Evolutionary conservation across 2,797 vertebrate genomes (phyloP).

Genomic region (Enteromius treurensis): DNA sequence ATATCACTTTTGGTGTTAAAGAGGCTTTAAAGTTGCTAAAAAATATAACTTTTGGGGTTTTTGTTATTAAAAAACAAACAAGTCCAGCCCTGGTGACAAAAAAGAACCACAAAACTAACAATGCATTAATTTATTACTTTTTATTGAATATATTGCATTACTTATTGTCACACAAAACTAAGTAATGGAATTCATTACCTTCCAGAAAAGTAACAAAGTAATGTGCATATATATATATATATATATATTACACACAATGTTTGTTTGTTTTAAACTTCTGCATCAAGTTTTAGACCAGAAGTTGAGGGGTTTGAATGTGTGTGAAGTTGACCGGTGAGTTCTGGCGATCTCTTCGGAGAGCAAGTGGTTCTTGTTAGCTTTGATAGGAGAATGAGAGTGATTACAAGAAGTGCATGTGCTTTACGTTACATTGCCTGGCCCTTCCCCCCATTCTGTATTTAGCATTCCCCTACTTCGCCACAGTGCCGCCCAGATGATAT

Average conservation of each 20-base stretch:
- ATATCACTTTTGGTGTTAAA: neutral
- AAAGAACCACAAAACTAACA: neutral
- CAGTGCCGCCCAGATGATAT: slow-evolving; percentile 36
- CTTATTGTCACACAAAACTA: too few species aligned
- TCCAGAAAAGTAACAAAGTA: too few species aligned
- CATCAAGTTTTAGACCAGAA: neutral
- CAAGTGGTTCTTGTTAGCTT: slow-evolving; percentile 58
- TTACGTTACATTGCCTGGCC: slow-evolving; percentile 44
- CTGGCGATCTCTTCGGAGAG: slow-evolving; percentile 20
- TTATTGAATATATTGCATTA: too few species aligned
- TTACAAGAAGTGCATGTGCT: slow-evolving; percentile 61
- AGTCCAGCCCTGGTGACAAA: neutral
- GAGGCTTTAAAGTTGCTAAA: neutral
- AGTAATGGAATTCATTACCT: neutral
- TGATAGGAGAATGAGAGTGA: slow-evolving; percentile 45
- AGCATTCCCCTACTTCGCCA: slow-evolving; percentile 27
- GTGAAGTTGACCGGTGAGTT: neutral
- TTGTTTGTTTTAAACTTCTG: too few species aligned
- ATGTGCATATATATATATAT: too few species aligned
- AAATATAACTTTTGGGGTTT: neutral
- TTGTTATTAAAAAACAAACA: neutral
- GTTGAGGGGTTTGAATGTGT: neutral
- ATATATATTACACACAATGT: too few species aligned
- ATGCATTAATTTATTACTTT: too few species aligned
- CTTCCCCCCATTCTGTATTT: slow-evolving; percentile 23